Conservation (phyloP, 2,797 vertebrate genomes). For the Poecile montanus region DNA sequence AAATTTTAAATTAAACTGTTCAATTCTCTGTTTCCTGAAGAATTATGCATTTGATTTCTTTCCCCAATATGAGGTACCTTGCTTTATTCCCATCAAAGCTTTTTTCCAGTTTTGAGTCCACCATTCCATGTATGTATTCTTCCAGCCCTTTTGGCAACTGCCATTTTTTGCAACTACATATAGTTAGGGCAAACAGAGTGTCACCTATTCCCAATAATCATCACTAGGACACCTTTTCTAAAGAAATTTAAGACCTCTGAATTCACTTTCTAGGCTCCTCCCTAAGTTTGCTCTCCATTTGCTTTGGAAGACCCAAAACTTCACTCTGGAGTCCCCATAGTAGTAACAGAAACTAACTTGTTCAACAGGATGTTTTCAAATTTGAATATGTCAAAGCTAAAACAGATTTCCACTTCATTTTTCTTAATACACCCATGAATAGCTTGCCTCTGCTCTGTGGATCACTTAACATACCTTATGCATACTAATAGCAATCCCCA, state of each 20-base stretch:
- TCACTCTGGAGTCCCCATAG: neutral
- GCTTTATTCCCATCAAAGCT: neutral
- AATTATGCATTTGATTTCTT: neutral
- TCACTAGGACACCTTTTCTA: neutral
- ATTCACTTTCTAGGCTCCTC: neutral
- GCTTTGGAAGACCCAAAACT: neutral
- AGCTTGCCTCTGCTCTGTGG: neutral
- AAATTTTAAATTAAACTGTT: neutral
- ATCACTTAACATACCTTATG: accelerated
- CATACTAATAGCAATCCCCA: neutral
- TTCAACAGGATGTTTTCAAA: neutral
- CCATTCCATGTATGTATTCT: neutral
- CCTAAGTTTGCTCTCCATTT: neutral
- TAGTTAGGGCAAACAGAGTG: neutral
- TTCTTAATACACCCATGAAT: neutral
- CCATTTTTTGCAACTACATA: neutral
- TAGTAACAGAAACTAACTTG: neutral
- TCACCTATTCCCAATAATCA: neutral
- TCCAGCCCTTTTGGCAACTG: neutral
- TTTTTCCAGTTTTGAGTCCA: neutral
- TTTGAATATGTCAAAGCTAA: neutral
- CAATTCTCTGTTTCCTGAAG: neutral
- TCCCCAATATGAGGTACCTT: neutral
- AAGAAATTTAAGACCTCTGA: neutral
- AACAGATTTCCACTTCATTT: neutral